Evolutionary conservation across 92 coral and sea anemone species (phyloP), one percentile per base, ranked within the genome.

Genomic region (Virgularia gustaviana): DNA sequence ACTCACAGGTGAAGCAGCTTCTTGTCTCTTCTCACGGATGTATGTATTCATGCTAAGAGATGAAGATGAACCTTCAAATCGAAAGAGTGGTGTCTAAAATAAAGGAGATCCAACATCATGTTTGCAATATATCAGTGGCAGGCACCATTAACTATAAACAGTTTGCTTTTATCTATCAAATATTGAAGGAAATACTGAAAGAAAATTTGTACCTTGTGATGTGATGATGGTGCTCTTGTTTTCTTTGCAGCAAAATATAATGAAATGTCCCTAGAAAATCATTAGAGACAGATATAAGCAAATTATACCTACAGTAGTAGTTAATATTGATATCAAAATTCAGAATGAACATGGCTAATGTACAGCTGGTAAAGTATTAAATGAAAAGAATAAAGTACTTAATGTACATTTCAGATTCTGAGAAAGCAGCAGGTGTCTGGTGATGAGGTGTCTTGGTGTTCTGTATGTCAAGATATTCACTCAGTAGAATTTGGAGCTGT

Each of bases 21-120:
- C 96, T 55, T 92, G 96, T 23, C 98, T 87, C 54, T 96, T 82
- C 62, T 92, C 98, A 35, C 98, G 74, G 71, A 92, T 89, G 81
- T 92, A 92, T 6, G 96, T 71, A 47, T 92, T 92, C 98, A 92
- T 92, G 51, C 96, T 92, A 49, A 92, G 90, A 27, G 98, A 95
- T 45, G 98, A 92, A 0, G 96, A 89, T 9, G 98, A 92, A 19
- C 98, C 96, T 75, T 92, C 98, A 82, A 92, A 92, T 34, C 94
- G 88, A 63, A 88, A 92, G 70, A 92, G 36, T 11, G 90, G 82
- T 0, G 67, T 81, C 98, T 92, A 55, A 42, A 72, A 81, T 37
- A 52, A 8, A 43, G 65, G 28, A 0, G 29, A 6, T 6, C 57
- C 37, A 39, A 1, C 6, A 25, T 36, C 20, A 70, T 68, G 35